Conservation (phyloP, 2,888 invertebrate species). For the Agrotis puta region DNA sequence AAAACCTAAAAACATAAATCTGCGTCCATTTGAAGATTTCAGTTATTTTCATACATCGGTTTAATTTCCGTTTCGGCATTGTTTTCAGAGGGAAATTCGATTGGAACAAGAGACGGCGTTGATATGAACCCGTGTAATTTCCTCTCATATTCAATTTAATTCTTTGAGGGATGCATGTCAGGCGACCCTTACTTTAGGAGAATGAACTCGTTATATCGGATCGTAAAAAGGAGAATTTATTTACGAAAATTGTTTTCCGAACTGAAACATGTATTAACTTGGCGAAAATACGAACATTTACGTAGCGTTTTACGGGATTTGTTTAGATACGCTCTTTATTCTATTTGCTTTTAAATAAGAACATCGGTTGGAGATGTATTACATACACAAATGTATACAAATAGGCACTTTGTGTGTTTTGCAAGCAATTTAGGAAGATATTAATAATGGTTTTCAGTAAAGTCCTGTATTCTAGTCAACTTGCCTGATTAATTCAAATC, state of each 20-base stretch:
- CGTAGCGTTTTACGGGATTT: conserved; percentile 49
- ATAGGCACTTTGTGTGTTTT: conserved; percentile 8
- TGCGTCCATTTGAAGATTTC: conserved; percentile 78
- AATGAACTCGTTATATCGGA: conserved; percentile 74
- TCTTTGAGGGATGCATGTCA: conserved; percentile 83
- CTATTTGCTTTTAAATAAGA: conserved; percentile 45
- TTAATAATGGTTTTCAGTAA: neutral
- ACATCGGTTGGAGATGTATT: conserved; percentile 13
- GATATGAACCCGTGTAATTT: conserved; percentile 87
- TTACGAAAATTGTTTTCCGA: conserved; percentile 73
- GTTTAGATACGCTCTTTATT: conserved; percentile 52
- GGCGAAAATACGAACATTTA: conserved; percentile 50
- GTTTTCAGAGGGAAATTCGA: conserved; percentile 87
- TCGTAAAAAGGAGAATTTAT: conserved; percentile 76
- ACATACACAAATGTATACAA: neutral
- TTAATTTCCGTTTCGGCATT: conserved; percentile 89
- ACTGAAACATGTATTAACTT: conserved; percentile 68
- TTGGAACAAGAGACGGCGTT: conserved; percentile 83
- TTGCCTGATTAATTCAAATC: neutral
- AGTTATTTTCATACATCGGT: conserved; percentile 83
- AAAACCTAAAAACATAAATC: conserved; percentile 72
- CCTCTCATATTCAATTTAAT: conserved; percentile 87
- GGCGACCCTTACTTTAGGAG: conserved; percentile 71
- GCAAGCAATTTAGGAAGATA: neutral
- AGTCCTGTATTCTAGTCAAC: neutral